These are phyloP conservation scores for Eupithecia centaureata DNA, from an alignment of 2,888 invertebrate species.

Conservation along the genomic window DNA sequence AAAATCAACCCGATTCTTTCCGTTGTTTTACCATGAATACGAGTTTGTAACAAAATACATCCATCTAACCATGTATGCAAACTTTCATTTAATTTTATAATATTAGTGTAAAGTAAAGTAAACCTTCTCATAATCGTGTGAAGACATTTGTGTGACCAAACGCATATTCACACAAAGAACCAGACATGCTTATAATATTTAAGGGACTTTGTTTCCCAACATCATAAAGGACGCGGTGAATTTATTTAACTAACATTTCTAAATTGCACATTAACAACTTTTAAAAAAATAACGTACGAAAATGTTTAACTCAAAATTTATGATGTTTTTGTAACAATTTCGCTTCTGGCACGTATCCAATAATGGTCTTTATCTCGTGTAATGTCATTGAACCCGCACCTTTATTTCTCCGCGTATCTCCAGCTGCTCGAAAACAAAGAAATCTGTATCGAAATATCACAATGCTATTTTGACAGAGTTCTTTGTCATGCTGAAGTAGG, in stretches of 20 bases:
- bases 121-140: too few relatives aligned
- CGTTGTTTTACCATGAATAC: too few relatives aligned
- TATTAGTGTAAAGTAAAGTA: too few relatives aligned
- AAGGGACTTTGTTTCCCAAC: too few relatives aligned
- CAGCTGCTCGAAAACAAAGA: constrained; percentile 17
- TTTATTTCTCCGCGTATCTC: constrained; percentile 41
- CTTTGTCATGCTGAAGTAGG: not conserved
- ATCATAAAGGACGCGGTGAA: not conserved
- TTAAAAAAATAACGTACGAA: not conserved
- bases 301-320: constrained; percentile 35
- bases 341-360: constrained; percentile 67
- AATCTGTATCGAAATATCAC: constrained; percentile 8
- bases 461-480: not conserved
- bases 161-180: too few relatives aligned
- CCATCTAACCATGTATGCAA: too few relatives aligned
- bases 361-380: constrained; percentile 65
- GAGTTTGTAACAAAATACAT: too few relatives aligned
- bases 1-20: too few relatives aligned
- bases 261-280: not conserved
- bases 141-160: too few relatives aligned
- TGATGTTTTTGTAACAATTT: constrained; percentile 57
- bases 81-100: too few relatives aligned
- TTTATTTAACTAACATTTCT: not conserved
- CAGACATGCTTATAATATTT: too few relatives aligned
- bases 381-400: constrained; percentile 69